A percentile compares a stretch with the other conserved stretches of the same genome.
These are phyloP conservation scores for Channallabes apus DNA, from an alignment of 2,797 vertebrate genomes.

Conservation along the genomic window DNA sequence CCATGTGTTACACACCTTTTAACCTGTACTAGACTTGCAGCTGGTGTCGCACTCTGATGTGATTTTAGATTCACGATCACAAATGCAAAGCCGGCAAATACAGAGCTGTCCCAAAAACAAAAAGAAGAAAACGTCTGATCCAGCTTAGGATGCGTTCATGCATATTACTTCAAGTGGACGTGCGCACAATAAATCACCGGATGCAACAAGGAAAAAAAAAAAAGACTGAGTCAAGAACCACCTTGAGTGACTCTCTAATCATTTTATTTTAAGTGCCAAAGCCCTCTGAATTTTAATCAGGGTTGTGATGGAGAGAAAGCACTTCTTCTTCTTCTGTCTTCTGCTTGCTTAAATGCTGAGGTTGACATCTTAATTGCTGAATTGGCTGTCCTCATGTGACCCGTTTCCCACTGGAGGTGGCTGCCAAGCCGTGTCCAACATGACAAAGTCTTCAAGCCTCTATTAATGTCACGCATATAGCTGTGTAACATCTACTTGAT, in stretches of 20 bases:
- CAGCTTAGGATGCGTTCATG: conserved; percentile 17
- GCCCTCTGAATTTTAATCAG: not conserved
- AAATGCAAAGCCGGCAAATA: conserved; percentile 48
- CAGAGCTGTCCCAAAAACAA: not conserved
- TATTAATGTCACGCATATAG: conserved; percentile 38
- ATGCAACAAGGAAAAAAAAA: conserved; percentile 42
- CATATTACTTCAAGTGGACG: not conserved
- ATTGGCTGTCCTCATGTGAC: conserved; percentile 60
- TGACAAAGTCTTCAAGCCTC: conserved; percentile 25
- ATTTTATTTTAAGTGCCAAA: conserved; percentile 7
- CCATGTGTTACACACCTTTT: conserved; percentile 9
- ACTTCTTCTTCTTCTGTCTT: not conserved
- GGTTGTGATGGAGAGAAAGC: not conserved
- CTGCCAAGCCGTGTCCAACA: conserved; percentile 31
- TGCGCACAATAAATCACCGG: not conserved
- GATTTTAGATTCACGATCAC: conserved; percentile 41
- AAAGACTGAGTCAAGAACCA: conserved; percentile 30
- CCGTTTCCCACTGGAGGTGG: conserved; percentile 52
- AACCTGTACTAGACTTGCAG: conserved; percentile 9
- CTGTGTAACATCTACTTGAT: conserved; percentile 43
- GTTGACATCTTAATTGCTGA: conserved; percentile 46
- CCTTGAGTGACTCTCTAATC: conserved; percentile 33
- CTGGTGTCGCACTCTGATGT: conserved; percentile 2
- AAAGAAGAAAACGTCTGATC: conserved; percentile 53
- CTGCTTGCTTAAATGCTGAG: conserved; percentile 40